Percentiles rank a stretch among this genome's conserved stretches.
Conservation (phyloP, 2,888 invertebrate genomes). For the Protonemura montana region DNA sequence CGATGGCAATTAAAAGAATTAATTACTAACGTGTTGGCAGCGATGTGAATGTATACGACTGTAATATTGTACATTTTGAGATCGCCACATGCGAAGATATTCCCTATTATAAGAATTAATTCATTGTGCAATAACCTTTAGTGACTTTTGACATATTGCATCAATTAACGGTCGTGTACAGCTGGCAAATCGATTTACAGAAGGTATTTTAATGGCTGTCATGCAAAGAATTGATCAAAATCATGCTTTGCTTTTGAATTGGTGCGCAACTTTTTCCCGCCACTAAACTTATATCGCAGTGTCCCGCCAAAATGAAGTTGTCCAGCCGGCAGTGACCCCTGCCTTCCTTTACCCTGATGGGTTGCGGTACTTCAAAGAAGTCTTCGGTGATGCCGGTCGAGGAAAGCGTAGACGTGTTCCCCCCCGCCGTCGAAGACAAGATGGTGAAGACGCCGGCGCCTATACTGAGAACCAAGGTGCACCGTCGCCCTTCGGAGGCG, state of each 20-base stretch:
- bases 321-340: neutral
- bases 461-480: neutral
- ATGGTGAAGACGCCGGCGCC: neutral
- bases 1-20: neutral
- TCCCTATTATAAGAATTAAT: neutral
- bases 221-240: too few relatives aligned
- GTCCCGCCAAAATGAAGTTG: neutral
- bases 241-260: too few relatives aligned
- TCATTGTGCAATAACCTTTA: neutral
- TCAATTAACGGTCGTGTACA: neutral
- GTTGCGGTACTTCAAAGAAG: conserved; percentile 62
- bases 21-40: neutral
- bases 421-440: conserved; percentile 46
- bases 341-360: conserved; percentile 56
- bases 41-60: conserved; percentile 7
- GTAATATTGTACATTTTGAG: neutral
- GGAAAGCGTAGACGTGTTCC: conserved; percentile 47
- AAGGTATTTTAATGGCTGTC: too few relatives aligned
- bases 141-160: neutral
- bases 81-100: neutral
- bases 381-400: conserved; percentile 56
- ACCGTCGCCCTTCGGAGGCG: conserved; percentile 39
- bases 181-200: too few relatives aligned
- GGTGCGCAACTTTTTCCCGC: too few relatives aligned
- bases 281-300: neutral